Percentiles rank a stretch among this genome's conserved stretches.
Evolutionary conservation across 2,888 invertebrate species (phyloP).

Genomic region (Cistogaster globosa): DNA sequence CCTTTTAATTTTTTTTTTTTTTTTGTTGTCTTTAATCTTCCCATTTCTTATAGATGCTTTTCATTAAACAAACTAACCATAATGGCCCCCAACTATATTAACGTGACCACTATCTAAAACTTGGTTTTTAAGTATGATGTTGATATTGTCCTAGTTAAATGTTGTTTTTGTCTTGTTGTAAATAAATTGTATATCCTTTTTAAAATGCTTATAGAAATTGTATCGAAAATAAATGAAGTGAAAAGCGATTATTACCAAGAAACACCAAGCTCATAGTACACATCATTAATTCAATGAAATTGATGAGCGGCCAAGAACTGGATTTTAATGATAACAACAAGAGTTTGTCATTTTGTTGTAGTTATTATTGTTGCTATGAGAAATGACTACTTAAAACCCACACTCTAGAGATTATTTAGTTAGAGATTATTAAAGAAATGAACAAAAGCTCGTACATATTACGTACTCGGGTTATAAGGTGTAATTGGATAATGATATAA

Average conservation of each 20-base stretch:
- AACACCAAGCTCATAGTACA: conserved; percentile 72
- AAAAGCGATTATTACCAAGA: conserved; percentile 73
- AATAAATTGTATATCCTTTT: conserved; percentile 3
- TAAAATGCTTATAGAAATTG: conserved; percentile 38
- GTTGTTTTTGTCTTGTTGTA: conserved; percentile 19
- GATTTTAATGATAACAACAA: conserved; percentile 68
- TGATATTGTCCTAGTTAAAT: conserved; percentile 33
- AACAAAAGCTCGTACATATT: background rate
- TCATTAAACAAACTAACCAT: conserved; percentile 46
- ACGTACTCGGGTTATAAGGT: background rate
- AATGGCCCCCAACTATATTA: conserved; percentile 5
- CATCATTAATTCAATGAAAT: conserved; percentile 73
- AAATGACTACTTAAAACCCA: conserved; percentile 1
- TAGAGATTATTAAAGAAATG: background rate
- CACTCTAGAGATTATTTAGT: conserved; percentile 3
- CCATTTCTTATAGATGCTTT: background rate
- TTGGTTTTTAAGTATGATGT: conserved; percentile 46
- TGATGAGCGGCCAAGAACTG: conserved; percentile 69
- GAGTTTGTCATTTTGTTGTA: conserved; percentile 48
- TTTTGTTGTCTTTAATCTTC: background rate
- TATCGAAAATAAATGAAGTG: conserved; percentile 72
- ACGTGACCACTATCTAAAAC: conserved; percentile 58
- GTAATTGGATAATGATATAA: too few relatives aligned
- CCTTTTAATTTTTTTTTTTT: conserved; percentile 13
- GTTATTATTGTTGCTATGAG: conserved; percentile 15